These are phyloP conservation scores for Todus mexicanus DNA, from an alignment of 2,797 vertebrate genomes.

Conservation along the genomic window DNA sequence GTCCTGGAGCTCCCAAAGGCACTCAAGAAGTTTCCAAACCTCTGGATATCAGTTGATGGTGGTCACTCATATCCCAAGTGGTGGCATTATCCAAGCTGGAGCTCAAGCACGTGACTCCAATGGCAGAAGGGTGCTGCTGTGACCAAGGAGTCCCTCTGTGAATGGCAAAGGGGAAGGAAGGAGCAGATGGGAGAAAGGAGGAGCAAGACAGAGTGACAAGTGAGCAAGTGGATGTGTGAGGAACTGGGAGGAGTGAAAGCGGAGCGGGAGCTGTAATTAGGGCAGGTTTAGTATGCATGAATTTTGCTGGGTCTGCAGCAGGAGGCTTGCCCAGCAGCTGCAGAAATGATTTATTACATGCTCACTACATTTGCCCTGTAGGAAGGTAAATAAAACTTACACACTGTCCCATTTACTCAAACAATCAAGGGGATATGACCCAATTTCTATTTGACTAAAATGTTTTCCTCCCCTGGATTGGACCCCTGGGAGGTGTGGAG, in stretches of 20 bases:
- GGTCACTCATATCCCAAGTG: neutral
- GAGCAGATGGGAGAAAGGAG: constrained; percentile 29
- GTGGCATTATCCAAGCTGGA: neutral
- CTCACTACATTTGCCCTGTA: constrained; percentile 64
- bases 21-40: neutral
- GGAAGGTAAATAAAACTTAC: constrained; percentile 71
- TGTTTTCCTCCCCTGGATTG: neutral
- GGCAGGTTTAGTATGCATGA: constrained; percentile 51
- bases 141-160: neutral
- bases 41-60: neutral
- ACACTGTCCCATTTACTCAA: constrained; percentile 62
- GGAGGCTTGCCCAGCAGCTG: constrained; percentile 68
- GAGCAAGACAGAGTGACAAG: neutral
- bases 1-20: neutral
- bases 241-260: constrained; percentile 11
- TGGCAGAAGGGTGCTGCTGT: neutral
- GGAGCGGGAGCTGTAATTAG: constrained; percentile 58
- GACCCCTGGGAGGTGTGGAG: neutral
- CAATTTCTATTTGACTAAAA: constrained; percentile 43
- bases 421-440: constrained; percentile 60
- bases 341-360: constrained; percentile 67
- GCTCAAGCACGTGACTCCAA: neutral
- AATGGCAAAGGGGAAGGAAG: neutral
- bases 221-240: neutral
- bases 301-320: constrained; percentile 67